Percentiles rank a stretch among this genome's conserved stretches.
phyloP scores from a whole-genome alignment of 1,140 invertebrate genomes.

The Sinella curviseta region DNA sequence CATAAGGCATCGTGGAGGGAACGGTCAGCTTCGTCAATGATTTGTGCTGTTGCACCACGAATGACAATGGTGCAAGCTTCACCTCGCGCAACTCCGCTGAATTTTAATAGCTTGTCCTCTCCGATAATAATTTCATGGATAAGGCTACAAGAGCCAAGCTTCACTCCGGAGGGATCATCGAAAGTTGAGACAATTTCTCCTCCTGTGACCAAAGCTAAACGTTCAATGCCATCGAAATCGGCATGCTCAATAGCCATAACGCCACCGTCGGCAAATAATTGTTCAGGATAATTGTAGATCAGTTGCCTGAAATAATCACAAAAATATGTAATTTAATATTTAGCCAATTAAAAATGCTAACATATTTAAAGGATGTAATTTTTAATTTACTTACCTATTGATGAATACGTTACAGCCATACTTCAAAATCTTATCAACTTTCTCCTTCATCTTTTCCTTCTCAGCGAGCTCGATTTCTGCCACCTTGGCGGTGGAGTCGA shows the following conservation, averaged over 20 bases:
- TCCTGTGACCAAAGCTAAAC: constrained; percentile 93
- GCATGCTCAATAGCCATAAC: constrained; percentile 99
- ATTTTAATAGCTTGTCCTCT: constrained; percentile 92
- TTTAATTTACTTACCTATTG: constrained; percentile 68
- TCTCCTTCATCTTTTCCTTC: constrained; percentile 99
- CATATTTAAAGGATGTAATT: not conserved
- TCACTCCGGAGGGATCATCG: constrained; percentile 86
- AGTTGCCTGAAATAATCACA: constrained; percentile 73
- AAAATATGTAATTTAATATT: not conserved
- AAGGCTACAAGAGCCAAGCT: constrained; percentile 88
- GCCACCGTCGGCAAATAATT: constrained; percentile 96
- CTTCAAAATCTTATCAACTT: constrained; percentile 94
- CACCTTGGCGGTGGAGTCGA: constrained; percentile 97
- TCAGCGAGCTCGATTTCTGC: constrained; percentile 96
- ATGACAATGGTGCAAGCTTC: constrained; percentile 97
- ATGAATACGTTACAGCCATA: constrained; percentile 99
- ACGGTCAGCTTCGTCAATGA: constrained; percentile 96
- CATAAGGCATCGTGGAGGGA: constrained; percentile 98
- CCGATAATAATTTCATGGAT: constrained; percentile 99
- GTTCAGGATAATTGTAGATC: constrained; percentile 99
- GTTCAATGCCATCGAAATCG: constrained; percentile 98
- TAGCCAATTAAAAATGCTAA: not conserved
- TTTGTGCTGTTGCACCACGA: constrained; percentile 98
- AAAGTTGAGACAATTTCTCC: constrained; percentile 99
- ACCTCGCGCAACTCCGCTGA: constrained; percentile 90